A percentile compares a stretch with the other conserved stretches of the same genome.
phyloP scores from a whole-genome alignment of 2,888 invertebrate species.

The Dryadula phaetusa region DNA sequence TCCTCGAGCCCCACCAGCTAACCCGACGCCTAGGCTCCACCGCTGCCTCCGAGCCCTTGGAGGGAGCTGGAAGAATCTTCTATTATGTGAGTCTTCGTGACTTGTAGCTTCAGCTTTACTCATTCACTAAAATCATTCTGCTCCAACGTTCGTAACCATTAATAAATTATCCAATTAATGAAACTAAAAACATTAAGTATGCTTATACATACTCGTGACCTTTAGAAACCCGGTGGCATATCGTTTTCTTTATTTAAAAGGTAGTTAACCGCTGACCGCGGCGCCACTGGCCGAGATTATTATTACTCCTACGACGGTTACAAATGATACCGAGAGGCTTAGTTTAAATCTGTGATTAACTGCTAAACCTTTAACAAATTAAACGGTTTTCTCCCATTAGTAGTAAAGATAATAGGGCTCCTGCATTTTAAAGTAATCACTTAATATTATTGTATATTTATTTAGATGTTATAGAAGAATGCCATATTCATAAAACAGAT shows the following conservation, averaged over 20 bases:
- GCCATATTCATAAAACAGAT: no score
- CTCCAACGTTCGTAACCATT: conserved; percentile 36
- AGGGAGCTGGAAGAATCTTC: conserved; percentile 91
- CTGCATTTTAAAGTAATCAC: conserved; percentile 5
- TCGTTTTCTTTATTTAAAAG: conserved; percentile 72
- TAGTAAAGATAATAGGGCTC: conserved; percentile 67
- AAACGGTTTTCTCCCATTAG: conserved; percentile 80
- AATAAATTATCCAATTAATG: conserved; percentile 63
- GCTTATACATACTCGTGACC: conserved; percentile 63
- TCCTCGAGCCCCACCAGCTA: conserved; percentile 69
- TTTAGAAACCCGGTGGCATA: conserved; percentile 64
- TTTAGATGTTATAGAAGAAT: neutral
- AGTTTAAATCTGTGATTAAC: conserved; percentile 73
- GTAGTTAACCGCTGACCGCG: conserved; percentile 70
- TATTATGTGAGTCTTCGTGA: conserved; percentile 88
- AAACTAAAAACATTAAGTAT: conserved; percentile 56
- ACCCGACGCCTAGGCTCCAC: conserved; percentile 82
- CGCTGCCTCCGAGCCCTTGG: conserved; percentile 90
- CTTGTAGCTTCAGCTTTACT: conserved; percentile 55
- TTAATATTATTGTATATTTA: neutral
- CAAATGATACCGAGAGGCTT: conserved; percentile 73
- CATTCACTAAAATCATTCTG: conserved; percentile 49
- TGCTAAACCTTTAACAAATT: conserved; percentile 71
- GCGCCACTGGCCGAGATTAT: conserved; percentile 69
- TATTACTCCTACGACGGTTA: conserved; percentile 74